A percentile compares a stretch with the other conserved stretches of the same genome.
Conservation (phyloP, 2,797 vertebrate species). For the Harpagifer antarcticus region DNA sequence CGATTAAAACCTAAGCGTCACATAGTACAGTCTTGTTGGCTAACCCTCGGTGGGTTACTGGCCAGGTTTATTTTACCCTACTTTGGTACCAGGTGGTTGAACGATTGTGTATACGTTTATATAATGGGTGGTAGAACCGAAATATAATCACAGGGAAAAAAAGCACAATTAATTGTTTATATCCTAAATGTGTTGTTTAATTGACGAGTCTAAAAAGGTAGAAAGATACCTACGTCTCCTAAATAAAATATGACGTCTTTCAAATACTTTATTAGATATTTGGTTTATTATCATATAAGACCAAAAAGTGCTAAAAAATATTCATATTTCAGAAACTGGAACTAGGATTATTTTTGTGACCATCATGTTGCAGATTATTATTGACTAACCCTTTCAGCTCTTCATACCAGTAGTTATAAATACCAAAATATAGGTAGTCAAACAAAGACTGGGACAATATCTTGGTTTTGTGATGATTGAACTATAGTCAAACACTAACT, state of each 20-base stretch:
- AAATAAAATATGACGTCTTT: neutral
- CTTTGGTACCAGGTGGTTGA: constrained; percentile 2
- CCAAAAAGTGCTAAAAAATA: neutral
- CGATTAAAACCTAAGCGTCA: neutral
- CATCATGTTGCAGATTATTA: neutral
- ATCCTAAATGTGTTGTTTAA: neutral
- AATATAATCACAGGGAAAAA: constrained; percentile 2
- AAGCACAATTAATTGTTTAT: neutral
- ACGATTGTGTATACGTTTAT: neutral
- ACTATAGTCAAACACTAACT: neutral
- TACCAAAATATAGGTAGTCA: neutral
- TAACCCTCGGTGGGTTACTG: constrained; percentile 18
- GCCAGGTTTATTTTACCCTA: constrained; percentile 22
- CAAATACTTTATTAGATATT: neutral
- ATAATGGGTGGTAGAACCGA: neutral
- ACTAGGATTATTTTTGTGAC: neutral
- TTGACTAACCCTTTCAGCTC: neutral
- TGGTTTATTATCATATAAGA: neutral
- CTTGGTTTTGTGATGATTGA: neutral
- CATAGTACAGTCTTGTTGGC: constrained; percentile 10
- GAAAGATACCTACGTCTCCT: neutral
- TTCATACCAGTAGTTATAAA: neutral
- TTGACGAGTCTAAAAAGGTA: neutral
- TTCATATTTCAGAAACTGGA: neutral
- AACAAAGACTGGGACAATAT: neutral